Percentiles rank a stretch among this genome's conserved stretches.
These are phyloP conservation scores for Pachyrhynchus sulphureomaculatus DNA, from an alignment of 1,140 invertebrate species.

Conservation along the genomic window DNA sequence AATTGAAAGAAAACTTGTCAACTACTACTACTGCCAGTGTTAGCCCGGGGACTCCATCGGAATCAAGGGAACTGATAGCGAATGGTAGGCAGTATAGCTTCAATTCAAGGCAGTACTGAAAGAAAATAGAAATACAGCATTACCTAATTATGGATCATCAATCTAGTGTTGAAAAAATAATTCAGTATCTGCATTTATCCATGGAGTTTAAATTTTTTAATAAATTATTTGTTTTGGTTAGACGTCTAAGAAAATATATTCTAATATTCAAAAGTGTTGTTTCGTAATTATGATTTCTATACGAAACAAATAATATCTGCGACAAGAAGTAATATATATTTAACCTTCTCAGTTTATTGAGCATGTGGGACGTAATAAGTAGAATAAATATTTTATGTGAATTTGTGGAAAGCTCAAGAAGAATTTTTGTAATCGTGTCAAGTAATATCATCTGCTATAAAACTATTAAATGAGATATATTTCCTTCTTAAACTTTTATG, in stretches of 20 bases:
- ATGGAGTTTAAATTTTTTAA: no score
- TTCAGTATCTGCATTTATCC: no score
- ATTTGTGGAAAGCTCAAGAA: neutral
- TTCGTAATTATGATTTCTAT: no score
- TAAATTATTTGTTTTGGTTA: no score
- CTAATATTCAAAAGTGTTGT: no score
- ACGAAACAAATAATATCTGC: no score
- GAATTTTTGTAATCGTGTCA: no score
- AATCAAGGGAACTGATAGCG: conserved; percentile 63
- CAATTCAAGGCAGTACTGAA: conserved; percentile 44
- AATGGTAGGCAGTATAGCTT: conserved; percentile 55
- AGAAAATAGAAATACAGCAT: neutral
- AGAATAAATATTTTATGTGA: neutral
- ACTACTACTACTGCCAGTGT: conserved; percentile 62
- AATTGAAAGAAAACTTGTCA: conserved; percentile 47
- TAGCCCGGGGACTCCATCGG: conserved; percentile 66
- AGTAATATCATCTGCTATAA: no score
- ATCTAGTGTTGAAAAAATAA: no score
- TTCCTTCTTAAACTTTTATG: no score
- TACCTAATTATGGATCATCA: neutral
- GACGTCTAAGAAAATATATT: no score
- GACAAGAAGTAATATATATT: neutral
- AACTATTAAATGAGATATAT: no score
- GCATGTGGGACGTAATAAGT: neutral
- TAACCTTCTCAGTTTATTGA: neutral